phyloP scores from a whole-genome alignment of 2,113 vertebrate genomes.

The Spea multiplicata region DNA sequence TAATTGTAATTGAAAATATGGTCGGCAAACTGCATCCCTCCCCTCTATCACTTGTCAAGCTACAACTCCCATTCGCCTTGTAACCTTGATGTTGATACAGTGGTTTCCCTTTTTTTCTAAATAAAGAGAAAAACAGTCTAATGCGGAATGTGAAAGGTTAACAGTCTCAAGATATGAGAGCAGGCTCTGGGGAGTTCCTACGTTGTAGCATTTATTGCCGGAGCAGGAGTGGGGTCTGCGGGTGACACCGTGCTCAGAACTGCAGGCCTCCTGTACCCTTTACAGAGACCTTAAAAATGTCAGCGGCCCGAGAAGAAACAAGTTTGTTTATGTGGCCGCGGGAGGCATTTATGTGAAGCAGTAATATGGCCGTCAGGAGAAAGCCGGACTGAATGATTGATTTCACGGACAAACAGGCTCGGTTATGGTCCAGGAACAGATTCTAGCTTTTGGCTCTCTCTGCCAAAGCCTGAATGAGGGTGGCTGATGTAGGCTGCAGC shows the following conservation, averaged over 20 bases:
- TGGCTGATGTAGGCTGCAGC: not conserved
- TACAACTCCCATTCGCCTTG: no score
- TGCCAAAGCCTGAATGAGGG: constrained; percentile 19
- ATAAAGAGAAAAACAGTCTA: not conserved
- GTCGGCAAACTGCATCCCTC: no score
- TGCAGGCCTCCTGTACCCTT: constrained; percentile 60
- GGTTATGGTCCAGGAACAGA: constrained; percentile 32
- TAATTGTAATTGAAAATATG: no score
- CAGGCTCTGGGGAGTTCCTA: constrained; percentile 17
- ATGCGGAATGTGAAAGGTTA: constrained; percentile 22
- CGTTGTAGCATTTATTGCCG: constrained; percentile 23
- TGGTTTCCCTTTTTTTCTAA: no score
- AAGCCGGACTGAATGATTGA: constrained; percentile 38
- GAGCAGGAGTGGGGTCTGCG: constrained; percentile 34
- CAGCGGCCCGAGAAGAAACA: constrained; percentile 53
- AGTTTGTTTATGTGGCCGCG: constrained; percentile 45
- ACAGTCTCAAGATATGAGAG: not conserved
- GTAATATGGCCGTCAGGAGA: constrained; percentile 44
- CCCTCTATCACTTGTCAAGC: no score
- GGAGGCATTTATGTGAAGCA: constrained; percentile 53
- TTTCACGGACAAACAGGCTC: constrained; percentile 26
- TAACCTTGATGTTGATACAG: no score
- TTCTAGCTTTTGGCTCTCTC: constrained; percentile 35
- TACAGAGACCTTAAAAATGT: constrained; percentile 61
- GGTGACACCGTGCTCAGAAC: constrained; percentile 49